Percentiles rank a stretch among this genome's conserved stretches.
These are phyloP conservation scores for Acrossocheilus wenchowensis DNA, from an alignment of 2,797 vertebrate genomes.

Conservation along the genomic window DNA sequence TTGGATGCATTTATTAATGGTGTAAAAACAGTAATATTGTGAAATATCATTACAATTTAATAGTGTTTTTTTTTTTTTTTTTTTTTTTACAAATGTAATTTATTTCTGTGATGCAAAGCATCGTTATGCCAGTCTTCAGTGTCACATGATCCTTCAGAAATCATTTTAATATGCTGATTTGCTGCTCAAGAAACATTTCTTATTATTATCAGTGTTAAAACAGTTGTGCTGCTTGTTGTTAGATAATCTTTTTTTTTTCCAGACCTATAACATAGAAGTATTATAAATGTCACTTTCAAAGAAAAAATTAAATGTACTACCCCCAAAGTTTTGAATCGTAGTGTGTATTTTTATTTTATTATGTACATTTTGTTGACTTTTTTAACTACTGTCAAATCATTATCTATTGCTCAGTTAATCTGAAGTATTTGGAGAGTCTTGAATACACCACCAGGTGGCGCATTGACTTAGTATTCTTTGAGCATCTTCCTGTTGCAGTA, in stretches of 20 bases:
- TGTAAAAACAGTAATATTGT: background rate
- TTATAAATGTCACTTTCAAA: background rate
- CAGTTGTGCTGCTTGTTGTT: background rate
- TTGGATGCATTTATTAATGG: background rate
- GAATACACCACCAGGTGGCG: conserved; percentile 7
- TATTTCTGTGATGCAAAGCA: background rate
- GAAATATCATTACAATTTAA: background rate
- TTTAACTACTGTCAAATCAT: background rate
- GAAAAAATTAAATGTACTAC: background rate
- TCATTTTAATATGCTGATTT: background rate
- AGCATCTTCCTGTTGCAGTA: background rate
- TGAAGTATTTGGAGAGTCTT: background rate
- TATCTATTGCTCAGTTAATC: background rate
- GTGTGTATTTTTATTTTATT: background rate
- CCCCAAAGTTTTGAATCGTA: background rate
- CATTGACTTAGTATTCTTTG: background rate
- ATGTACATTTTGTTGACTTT: background rate
- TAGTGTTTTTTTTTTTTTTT: background rate
- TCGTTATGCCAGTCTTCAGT: background rate
- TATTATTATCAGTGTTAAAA: background rate
- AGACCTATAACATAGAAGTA: background rate
- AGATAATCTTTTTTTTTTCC: background rate
- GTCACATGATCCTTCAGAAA: background rate
- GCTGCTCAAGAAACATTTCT: background rate
- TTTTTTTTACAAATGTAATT: background rate